Base-by-base conservation (phyloP, 2,797 vertebrate species). In the Arrhamphus sclerolepis region DNA sequence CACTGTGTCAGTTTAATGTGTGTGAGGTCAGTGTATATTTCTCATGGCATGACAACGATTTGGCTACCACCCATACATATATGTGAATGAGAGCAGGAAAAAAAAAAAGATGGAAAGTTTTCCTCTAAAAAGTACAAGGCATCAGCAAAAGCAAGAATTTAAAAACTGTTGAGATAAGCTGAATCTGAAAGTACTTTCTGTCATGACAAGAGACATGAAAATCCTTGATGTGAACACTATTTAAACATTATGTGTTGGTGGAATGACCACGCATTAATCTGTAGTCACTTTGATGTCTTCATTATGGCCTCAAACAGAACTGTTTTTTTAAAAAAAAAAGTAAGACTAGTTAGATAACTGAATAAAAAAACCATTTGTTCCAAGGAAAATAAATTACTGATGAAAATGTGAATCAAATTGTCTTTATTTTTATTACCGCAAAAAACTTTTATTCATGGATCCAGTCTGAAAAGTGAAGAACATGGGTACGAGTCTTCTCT, bases 1-100 rank as follows among this genome's bases (percentile, higher is more conserved):
- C 85, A 76, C 56, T 29, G 26, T 86, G 78, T 77, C 70, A 75
- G 63, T 78, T 83, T 75, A 65, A 79, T 62, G 78, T 72, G 53
- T 66, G 52, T 56, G 56, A 70, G 66, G 77, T 77, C 54, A 62
- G 54, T 17, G 41, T 66, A 20, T 46, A 34, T 56, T 56, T 71
- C 62, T 72, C 59, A 53, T 16, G 21, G 53, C 7, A 10, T 24
- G 62, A 50, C 4, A 49, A 66, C n/a, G 0, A 66, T 58, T 34
- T 48, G 43, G 38, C 51, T 41, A 55, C 41, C 31, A 18, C 41
- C 62, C 19, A 41, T 26, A 54, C 10, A 46, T 51, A 49, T 9
- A 18, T 21, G 29, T 44, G 46, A 24, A 26, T 40, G 38, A 49
- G 51, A 43, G 11, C 34, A 42, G 31, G 10, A 56, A 47, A n/a